phyloP scores from a whole-genome alignment of 2,113 vertebrate genomes.

The Halichoerus grypus region DNA sequence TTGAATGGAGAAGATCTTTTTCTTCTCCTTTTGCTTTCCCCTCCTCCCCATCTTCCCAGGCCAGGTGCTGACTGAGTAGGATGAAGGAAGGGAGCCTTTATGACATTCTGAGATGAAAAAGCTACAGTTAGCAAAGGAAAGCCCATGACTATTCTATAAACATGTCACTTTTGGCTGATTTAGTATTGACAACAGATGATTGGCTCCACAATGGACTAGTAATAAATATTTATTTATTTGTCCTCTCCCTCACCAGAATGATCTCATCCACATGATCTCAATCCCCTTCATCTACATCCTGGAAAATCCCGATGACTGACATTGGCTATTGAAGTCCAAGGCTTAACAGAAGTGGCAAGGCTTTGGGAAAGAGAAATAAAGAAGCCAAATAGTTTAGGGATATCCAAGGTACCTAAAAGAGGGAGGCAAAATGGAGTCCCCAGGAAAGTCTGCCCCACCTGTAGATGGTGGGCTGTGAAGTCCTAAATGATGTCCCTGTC shows the following conservation, averaged over 20 bases:
- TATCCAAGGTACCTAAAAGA: neutral
- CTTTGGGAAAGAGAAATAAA: neutral
- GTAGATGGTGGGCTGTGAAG: neutral
- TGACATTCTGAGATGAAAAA: neutral
- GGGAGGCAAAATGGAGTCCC: neutral
- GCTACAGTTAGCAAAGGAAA: neutral
- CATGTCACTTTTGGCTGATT: neutral
- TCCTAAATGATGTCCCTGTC: neutral
- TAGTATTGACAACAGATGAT: neutral
- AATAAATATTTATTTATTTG: neutral
- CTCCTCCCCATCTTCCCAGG: neutral
- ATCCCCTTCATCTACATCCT: no score
- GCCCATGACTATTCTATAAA: neutral
- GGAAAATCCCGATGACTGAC: neutral
- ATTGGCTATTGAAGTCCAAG: neutral
- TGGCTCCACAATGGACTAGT: neutral
- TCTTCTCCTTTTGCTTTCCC: neutral
- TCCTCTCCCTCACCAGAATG: neutral
- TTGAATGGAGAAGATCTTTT: neutral
- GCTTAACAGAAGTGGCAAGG: neutral
- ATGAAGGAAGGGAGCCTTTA: neutral
- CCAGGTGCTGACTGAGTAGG: neutral
- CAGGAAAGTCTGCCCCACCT: neutral
- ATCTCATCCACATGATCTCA: conserved; percentile 26
- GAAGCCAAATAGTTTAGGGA: neutral